Base-by-base conservation (phyloP, 2,797 vertebrate genomes). In the Odontamblyopus rebecca region DNA sequence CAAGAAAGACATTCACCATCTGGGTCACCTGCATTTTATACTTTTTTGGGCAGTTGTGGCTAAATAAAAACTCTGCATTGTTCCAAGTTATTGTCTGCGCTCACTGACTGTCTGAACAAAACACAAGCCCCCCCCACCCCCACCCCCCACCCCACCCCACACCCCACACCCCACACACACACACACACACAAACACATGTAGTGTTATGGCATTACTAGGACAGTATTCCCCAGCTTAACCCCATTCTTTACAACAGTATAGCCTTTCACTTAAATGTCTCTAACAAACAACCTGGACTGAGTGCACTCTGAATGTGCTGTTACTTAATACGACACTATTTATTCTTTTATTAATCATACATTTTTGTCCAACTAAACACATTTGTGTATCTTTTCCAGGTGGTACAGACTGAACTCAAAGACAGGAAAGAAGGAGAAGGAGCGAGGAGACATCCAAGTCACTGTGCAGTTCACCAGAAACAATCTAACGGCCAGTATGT, bases 401-500 rank as follows among this genome's bases (percentile, higher is more conserved):
- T 99, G 98, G 98, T 95, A 95, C 92, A 94, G 94, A 72, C 94
- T 99, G 13, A 94, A 95, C 85, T 99, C 98, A n/a, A 99, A 99
- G 86, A 84, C 95, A 0, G 96, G 97, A 0, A 98, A 97, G 92
- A 98, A 97, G 85, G 98, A 98, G 89, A 99, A 99, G 83, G 97
- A 99, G 6, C 94, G 98, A 0, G 98, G 98, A 0, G 96, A 99
- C 89, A 94, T 99, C 68, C 95, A 98, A 75, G 89, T 98, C 71
- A 95, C 92, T 38, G 90, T 98, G 69, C 96, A 96, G 92, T 99
- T 99, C 85, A 98, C 95, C 0, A 91, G 96, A 4, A 95, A 97
- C 94, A 98, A 91, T 91, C 85, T 99, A 73, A 97, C 97, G 0
- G 98, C 98, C 91, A 99, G 98, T 92, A 98, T 99, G 98, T 98